Evolutionary conservation across 1,140 invertebrate genomes (phyloP).

Genomic region (Kradibia gibbosae): DNA sequence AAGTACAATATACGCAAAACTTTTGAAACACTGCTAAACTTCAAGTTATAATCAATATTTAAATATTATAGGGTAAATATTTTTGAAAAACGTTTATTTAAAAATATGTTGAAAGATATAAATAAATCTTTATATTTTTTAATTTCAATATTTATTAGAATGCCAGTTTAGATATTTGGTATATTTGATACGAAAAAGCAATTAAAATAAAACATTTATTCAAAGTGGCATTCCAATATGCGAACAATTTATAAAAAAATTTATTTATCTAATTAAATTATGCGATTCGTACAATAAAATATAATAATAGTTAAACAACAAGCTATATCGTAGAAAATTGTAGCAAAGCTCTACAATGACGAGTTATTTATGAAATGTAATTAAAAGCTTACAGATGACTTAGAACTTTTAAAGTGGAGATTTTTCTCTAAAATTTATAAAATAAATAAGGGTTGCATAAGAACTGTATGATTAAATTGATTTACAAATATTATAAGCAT

Average conservation of each 20-base stretch:
- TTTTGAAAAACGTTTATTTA: neutral
- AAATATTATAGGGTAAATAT: neutral
- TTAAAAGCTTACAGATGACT: too few relatives aligned
- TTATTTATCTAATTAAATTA: neutral
- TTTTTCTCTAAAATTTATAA: constrained; percentile 13
- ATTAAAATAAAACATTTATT: constrained; percentile 39
- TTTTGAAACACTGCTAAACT: constrained; percentile 20
- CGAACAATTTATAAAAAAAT: neutral
- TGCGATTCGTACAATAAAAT: too few relatives aligned
- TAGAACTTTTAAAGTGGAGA: neutral
- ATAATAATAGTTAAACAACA: too few relatives aligned
- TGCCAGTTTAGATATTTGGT: constrained; percentile 42
- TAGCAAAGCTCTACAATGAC: neutral
- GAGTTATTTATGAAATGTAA: neutral
- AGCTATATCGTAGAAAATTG: too few relatives aligned
- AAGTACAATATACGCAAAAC: neutral
- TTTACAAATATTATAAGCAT: neutral
- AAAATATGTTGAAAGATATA: neutral
- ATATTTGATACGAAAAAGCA: constrained; percentile 46
- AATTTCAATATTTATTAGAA: neutral
- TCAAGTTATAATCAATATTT: neutral
- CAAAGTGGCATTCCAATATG: constrained; percentile 33
- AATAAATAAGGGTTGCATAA: neutral
- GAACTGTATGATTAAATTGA: constrained; percentile 26
- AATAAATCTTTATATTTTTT: neutral